Conservation (phyloP, 2,888 invertebrate genomes). For the Stegophylla sp. region DNA sequence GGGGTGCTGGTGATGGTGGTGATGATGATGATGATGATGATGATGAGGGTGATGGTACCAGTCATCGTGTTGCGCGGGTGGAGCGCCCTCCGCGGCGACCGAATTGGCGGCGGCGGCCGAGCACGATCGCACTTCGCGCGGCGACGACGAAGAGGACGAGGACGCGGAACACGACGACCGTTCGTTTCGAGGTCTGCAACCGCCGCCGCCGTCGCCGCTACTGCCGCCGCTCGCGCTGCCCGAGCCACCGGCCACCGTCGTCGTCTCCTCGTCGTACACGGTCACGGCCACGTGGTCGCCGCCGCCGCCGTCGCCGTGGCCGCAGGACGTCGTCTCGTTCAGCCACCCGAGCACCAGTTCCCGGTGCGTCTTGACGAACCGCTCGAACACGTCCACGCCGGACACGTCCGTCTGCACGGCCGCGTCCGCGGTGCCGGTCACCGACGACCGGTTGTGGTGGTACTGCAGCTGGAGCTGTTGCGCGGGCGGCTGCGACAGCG, state of each 20-base stretch:
- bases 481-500: neutral
- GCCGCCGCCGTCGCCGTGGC: neutral
- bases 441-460: slow-evolving; percentile 15
- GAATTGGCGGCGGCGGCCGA: neutral
- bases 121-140: neutral
- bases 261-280: slow-evolving; percentile 36
- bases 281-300: slow-evolving; percentile 50
- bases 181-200: neutral
- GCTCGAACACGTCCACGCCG: slow-evolving; percentile 51
- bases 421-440: slow-evolving; percentile 31
- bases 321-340: slow-evolving; percentile 29
- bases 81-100: neutral
- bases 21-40: too few species aligned
- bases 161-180: neutral
- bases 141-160: slow-evolving; percentile 7
- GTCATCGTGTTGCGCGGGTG: neutral
- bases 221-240: neutral
- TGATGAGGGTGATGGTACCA: too few species aligned
- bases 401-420: slow-evolving; percentile 51
- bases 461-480: neutral
- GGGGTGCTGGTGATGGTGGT: too few species aligned
- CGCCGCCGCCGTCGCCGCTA: neutral
- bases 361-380: slow-evolving; percentile 57
- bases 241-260: neutral
- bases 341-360: slow-evolving; percentile 56